Evolutionary conservation across 2,113 vertebrate species (phyloP), one percentile per base, ranked within the genome.

Genomic region (Benitochromis conjunctus): DNA sequence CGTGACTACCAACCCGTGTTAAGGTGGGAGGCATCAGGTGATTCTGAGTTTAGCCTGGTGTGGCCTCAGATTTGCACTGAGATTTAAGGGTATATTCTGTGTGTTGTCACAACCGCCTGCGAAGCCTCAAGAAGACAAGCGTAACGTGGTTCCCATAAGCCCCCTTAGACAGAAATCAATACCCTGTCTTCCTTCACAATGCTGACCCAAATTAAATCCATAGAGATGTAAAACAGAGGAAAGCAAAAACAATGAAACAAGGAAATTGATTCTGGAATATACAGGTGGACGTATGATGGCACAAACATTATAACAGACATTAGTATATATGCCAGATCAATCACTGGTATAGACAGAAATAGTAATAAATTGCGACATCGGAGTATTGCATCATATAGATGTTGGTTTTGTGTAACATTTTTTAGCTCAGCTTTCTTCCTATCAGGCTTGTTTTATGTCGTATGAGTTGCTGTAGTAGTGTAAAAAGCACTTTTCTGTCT

Each of bases 141-240:
- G 88, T 79, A 83, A 92, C 76, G 87, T 55, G 84, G 84, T 92
- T 93, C 92, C 89, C 84, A 36, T 93, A 94, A 94, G 89, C 91
- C 90, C 88, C 89, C 53, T 91, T 85, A 92, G 92, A 95, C 90
- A 92, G 78, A 89, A 94, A 95, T 96, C 95, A 92, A 95, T 95
- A 95, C 21, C n/a, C 57, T 85, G 85, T 92, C 90, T 92, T 92
- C 92, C 91, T 83, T 91, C 93, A 90, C 92, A 93, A 94, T 88
- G 87, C 91, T 93, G 93, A 95, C 91, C 93, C 89, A 94, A 94
- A 95, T 95, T 94, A 94, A 94, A 95, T 95, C 94, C 80, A 95
- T 94, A 90, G 84, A 88, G 89, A 93, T 92, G 90, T 94, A 94
- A 93, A 94, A 92, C 90, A 95, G 92, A 90, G 88, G 86, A 91